Base-by-base conservation (phyloP, 2,113 vertebrate genomes). In the Parotia lawesii region DNA sequence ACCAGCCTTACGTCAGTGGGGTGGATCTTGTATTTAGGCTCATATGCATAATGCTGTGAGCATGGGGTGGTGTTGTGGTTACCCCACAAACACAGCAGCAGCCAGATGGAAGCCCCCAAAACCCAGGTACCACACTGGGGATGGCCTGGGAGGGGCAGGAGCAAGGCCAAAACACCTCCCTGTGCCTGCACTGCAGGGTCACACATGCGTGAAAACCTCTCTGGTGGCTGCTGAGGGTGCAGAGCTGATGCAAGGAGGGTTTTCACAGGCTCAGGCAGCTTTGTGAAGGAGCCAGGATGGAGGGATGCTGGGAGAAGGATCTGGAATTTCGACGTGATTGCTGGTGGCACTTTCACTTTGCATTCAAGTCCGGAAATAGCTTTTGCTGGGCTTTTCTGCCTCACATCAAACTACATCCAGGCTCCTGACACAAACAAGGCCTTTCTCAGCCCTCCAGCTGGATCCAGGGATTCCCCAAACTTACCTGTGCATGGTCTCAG, bases 271-370 rank as follows among this genome's bases (percentile, higher is more conserved):
- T 35, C 14, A 1, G 44, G 51, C 38, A 70, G 80, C 53, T 82
- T 54, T 83, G 13, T 28, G 45, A 47, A 70, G 38, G 17, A 75
- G 73, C 22, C 38, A 53, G 70, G 53, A 42, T 17, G 35, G 35
- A 50, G 21, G 25, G 29, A n/a, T 31, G n/a, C 33, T 21, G 12
- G 66, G 58, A 83, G 31, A 51, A 84, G 50, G n/a, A 53, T 5
- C 48, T 53, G 50, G 11, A 56, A 28, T 38, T 72, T 22, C 53
- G 29, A 44, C 12, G 12, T 0, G 0, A 18, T 25, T 0, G 0
- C 35, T 78, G 47, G 31, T 35, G 50, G 29, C 51, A 42, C 14
- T 62, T 75, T 10, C 38, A 51, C 48, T 69, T 72, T 33, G 44
- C 13, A 22, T 58, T 62, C 25, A 7, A 33, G 35, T 5, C 33